A percentile compares a stretch with the other conserved stretches of the same genome.
Evolutionary conservation across 2,888 invertebrate species (phyloP).

Genomic region (Lacanobia wlatinum): DNA sequence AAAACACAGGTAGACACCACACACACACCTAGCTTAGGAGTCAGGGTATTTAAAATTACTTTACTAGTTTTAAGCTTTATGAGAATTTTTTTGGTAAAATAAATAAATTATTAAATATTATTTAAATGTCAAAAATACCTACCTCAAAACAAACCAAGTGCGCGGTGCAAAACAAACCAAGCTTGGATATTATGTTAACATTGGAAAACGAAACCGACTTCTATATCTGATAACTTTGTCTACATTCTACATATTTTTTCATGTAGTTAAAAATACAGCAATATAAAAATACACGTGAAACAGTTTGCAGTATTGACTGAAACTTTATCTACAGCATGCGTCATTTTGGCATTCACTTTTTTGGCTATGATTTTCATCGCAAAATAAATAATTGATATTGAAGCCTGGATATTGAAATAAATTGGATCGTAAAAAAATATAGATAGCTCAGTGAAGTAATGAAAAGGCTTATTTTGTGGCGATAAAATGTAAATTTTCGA

Average conservation of each 20-base stretch:
- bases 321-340: constrained; percentile 1
- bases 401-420: constrained; percentile 44
- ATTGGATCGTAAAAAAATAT: constrained; percentile 32
- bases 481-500: constrained; percentile 19
- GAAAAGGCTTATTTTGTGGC: constrained; percentile 25
- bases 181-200: constrained; percentile 2
- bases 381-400: constrained; percentile 43
- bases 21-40: too few relatives aligned
- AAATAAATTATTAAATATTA: too few relatives aligned
- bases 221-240: background rate
- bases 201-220: background rate
- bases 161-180: background rate
- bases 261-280: constrained; percentile 11
- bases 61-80: too few relatives aligned
- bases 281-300: constrained; percentile 1
- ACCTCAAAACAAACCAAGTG: background rate
- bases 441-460: constrained; percentile 15
- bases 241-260: background rate
- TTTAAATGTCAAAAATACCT: too few relatives aligned
- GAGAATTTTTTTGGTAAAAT: too few relatives aligned
- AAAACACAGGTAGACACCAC: too few relatives aligned
- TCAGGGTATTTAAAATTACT: too few relatives aligned
- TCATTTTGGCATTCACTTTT: too few relatives aligned
- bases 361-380: constrained; percentile 3
- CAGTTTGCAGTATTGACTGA: background rate